Conservation (phyloP, 2,797 vertebrate species). For the Tadarida brasiliensis region DNA sequence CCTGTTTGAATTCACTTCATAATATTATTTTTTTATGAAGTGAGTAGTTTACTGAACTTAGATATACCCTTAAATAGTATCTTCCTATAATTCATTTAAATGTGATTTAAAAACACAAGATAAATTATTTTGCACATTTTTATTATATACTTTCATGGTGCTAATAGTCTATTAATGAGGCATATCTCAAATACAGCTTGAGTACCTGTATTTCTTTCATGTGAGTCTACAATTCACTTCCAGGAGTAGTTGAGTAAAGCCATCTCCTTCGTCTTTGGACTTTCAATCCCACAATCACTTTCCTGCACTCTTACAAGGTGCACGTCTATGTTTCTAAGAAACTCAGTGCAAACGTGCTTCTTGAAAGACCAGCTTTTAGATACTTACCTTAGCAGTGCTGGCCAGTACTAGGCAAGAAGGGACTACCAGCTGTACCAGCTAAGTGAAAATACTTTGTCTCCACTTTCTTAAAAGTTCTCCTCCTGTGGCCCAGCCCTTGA, state of each 20-base stretch:
- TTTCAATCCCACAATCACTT: neutral
- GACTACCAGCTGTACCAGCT: neutral
- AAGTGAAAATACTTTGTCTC: neutral
- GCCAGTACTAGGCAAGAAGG: neutral
- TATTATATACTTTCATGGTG: neutral
- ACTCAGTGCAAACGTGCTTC: neutral
- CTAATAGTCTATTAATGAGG: neutral
- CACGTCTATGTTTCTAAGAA: neutral
- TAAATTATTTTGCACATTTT: neutral
- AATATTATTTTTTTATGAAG: conserved; percentile 6
- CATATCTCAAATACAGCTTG: neutral
- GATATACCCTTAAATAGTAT: neutral
- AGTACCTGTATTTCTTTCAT: neutral
- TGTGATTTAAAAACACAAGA: neutral
- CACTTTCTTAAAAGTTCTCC: neutral
- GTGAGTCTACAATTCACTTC: neutral
- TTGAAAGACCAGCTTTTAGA: conserved; percentile 26
- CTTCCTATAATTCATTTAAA: neutral
- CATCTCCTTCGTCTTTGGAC: neutral
- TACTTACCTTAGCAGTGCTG: neutral
- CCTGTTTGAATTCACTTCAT: neutral
- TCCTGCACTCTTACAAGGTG: neutral
- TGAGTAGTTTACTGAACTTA: conserved; percentile 25
- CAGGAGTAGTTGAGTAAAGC: neutral
- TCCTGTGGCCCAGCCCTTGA: neutral